Conservation (phyloP, 2,113 vertebrate species). For the Ageneiosus marmoratus region DNA sequence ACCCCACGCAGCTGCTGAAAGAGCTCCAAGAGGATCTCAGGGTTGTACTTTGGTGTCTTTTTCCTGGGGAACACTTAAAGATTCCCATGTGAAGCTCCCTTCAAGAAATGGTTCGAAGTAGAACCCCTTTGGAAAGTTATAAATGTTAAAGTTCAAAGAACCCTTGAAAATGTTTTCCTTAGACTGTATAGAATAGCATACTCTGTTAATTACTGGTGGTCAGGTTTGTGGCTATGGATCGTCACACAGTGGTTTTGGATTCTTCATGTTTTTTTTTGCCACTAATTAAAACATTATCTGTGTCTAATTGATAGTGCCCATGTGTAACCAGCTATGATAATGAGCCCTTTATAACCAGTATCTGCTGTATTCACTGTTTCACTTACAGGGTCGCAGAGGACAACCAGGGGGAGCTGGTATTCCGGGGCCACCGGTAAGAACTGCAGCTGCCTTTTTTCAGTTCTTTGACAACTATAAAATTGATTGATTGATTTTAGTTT, state of each 20-base stretch:
- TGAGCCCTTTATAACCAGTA: constrained; percentile 46
- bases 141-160: not conserved
- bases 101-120: not conserved
- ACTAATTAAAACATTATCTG: constrained; percentile 52
- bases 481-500: not conserved
- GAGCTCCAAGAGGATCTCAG: too few relatives aligned
- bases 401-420: constrained; percentile 68
- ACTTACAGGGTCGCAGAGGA: constrained; percentile 71
- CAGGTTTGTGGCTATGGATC: not conserved
- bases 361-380: not conserved
- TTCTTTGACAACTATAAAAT: not conserved
- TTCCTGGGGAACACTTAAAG: not conserved
- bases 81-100: not conserved
- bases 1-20: too few relatives aligned
- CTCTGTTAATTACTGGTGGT: not conserved
- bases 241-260: not conserved
- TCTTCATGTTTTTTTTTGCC: constrained; percentile 62
- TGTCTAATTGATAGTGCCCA: not conserved
- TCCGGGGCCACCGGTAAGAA: constrained; percentile 71
- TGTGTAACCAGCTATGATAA: constrained; percentile 1
- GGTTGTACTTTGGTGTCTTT: not conserved
- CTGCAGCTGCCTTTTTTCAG: not conserved
- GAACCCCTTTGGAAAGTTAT: not conserved
- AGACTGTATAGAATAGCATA: not conserved
- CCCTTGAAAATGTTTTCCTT: not conserved